Evolutionary conservation across 2,113 vertebrate species (phyloP), one percentile per base, ranked within the genome.

Genomic region (Dasyurus viverrinus): DNA sequence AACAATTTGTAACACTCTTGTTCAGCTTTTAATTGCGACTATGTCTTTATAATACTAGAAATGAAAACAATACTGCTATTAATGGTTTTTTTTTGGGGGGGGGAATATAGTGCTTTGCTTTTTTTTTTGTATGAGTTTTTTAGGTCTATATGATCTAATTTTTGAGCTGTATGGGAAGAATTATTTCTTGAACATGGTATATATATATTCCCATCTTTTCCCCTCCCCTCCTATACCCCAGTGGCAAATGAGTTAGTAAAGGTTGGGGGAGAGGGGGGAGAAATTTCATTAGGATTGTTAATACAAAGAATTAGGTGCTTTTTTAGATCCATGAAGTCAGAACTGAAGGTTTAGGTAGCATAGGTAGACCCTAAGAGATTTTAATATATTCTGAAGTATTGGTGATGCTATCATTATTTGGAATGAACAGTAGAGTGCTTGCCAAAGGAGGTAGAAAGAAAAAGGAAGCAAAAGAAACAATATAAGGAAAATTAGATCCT

Each of bases 71-170:
- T 60, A 93, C 93, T 94, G 93, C n/a, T 89, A 0, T 60, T 60
- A 54, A 90, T 95, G 25, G 25, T 94, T 96, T 16, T 68, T 68
- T 36, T 57, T 14, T 68, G 26, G 30, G 4, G 12, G 14, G n/a
- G 27, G 27, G 57, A n/a, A n/a, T n/a, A 36, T 30, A 68, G 3
- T 68, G 27, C 27, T 68, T 36, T 68, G 55, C 27, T 68, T 68
- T 76, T 47, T 93, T 42, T 93, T 27, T 89, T 12, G 60, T 53
- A 2, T 36, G 47, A 53, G 8, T 92, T 96, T 95, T n/a, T 96
- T n/a, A 92, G 16, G 92, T 93, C 12, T 47, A 26, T 46, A 27
- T 94, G 92, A 53, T 52, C 46, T 90, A 94, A 24, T 94, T 53
- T 57, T 25, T 95, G 52, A 91, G 5, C 16, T 94, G 54, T 57